Evolutionary conservation across 2,888 invertebrate species (phyloP).

Genomic region (Biston stratarius): DNA sequence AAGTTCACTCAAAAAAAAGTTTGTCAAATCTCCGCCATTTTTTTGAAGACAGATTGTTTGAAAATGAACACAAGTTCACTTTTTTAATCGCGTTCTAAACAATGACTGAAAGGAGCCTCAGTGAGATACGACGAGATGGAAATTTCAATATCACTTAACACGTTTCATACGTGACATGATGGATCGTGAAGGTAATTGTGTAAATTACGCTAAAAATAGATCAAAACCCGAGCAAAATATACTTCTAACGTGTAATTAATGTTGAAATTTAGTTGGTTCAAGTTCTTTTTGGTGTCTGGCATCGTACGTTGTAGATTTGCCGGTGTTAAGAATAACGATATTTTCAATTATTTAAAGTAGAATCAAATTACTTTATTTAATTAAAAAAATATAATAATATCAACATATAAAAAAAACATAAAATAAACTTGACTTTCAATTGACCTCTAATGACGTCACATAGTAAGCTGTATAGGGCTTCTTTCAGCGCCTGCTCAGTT

Average conservation of each 20-base stretch:
- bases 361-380: no score
- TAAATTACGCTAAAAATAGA: constrained; percentile 46
- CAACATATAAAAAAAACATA: no score
- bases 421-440: no score
- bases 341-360: no score
- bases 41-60: background rate
- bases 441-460: no score
- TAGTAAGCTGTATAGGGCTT: no score
- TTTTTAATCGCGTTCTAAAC: constrained; percentile 21
- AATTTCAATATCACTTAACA: constrained; percentile 67
- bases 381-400: no score
- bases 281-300: no score
- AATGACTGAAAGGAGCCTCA: constrained; percentile 36
- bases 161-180: constrained; percentile 47
- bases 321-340: no score
- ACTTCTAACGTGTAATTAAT: background rate
- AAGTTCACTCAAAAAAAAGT: constrained; percentile 5
- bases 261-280: background rate
- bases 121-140: constrained; percentile 47
- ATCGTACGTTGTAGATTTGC: no score
- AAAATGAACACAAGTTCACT: constrained; percentile 5
- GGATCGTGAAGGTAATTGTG: constrained; percentile 45
- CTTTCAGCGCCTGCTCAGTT: no score
- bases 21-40: constrained; percentile 11
- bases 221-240: background rate